Conservation (phyloP, 64 coral and sea anemone species). For the Stichodactyla mertensii region DNA sequence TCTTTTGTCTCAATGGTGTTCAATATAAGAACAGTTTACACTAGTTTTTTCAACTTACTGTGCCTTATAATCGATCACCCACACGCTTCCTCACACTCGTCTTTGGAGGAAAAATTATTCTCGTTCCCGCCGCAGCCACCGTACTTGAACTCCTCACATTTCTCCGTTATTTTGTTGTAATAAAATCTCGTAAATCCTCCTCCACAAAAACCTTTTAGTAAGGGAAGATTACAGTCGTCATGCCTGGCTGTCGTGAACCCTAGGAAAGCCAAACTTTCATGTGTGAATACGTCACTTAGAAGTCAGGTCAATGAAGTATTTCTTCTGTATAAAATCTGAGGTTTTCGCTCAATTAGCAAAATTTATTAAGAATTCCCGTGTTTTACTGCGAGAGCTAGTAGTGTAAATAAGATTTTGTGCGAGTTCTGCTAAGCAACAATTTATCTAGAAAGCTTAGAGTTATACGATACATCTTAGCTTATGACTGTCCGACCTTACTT, state of each 20-base stretch:
- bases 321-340: not conserved
- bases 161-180: constrained; percentile 1
- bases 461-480: no score
- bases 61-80: not conserved
- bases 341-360: no score
- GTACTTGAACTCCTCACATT: constrained; percentile 57
- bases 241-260: not conserved
- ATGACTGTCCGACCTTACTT: no score
- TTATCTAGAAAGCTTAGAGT: not conserved
- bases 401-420: not conserved
- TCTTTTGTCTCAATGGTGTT: no score
- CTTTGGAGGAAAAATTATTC: constrained; percentile 64
- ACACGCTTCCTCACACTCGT: constrained; percentile 44
- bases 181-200: not conserved
- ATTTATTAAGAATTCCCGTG: not conserved
- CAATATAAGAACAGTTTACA: no score
- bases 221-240: not conserved
- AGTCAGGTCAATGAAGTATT: not conserved
- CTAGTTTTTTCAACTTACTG: no score
- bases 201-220: not conserved
- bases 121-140: constrained; percentile 84
- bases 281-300: not conserved
- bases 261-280: not conserved
- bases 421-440: not conserved
- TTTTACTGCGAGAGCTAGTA: not conserved